Evolutionary conservation across 2,113 vertebrate genomes (phyloP).

Genomic region (Mesoclemmys tuberculata): DNA sequence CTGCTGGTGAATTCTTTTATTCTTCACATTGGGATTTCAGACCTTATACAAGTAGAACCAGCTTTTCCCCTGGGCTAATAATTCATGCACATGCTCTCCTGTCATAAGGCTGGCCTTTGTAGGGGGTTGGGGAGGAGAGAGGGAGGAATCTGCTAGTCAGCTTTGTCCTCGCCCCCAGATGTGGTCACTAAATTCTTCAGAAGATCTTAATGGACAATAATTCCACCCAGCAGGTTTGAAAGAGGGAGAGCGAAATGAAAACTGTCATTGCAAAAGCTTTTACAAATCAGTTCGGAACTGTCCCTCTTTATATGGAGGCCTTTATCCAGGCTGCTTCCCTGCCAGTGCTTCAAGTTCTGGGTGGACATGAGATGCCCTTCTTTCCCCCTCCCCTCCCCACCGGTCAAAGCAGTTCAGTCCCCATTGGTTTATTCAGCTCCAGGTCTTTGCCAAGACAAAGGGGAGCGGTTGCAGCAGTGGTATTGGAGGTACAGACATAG

Average conservation of each 20-base stretch:
- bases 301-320: not conserved
- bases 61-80: not conserved
- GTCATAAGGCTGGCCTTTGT: not conserved
- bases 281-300: rapidly evolving
- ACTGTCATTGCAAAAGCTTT: not conserved
- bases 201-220: rapidly evolving
- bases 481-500: rapidly evolving
- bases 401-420: not conserved
- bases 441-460: rapidly evolving
- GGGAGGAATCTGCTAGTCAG: not conserved
- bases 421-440: not conserved
- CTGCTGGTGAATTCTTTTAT: not conserved
- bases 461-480: not conserved
- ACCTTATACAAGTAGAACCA: rapidly evolving
- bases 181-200: not conserved
- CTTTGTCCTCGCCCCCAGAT: rapidly evolving
- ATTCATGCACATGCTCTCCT: rapidly evolving
- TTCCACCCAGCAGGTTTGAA: not conserved
- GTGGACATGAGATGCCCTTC: rapidly evolving
- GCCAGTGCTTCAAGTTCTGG: rapidly evolving
- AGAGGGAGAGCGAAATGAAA: not conserved
- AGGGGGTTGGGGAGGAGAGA: too few species aligned
- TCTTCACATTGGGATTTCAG: rapidly evolving
- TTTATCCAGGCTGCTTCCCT: not conserved
- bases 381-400: not conserved